Base-by-base conservation (phyloP, 2,113 vertebrate species). In the Oncorhynchus masou region DNA sequence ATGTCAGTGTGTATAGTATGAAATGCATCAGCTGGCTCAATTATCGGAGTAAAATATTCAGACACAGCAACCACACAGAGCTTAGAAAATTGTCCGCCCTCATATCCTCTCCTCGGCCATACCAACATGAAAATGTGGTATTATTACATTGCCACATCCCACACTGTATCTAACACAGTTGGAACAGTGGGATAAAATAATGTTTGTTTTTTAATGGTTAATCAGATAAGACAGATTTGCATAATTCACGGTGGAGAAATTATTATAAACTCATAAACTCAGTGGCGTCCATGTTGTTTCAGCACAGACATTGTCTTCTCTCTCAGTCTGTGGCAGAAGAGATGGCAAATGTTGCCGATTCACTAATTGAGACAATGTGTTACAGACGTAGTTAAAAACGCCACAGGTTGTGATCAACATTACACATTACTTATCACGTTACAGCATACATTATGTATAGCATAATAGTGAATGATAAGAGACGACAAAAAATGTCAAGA, bases 151-250 rank as follows among this genome's bases (percentile, higher is more conserved):
- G 7, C 31, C 39, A n/a, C 31, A 39, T 73, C 29, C 57, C 59
- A 64, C 13, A 39, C 31, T 34, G 39, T 73, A 39, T 45, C 15
- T 45, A 65, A 27, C n/a, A 25, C 24, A 24, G 73, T 20, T n/a
- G 9, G 34, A 65, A 25, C 15, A n/a, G 60, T 9, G 15, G 48
- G 29, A 70, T 29, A 15, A 25, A 70, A 45, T 62, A 15, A 24
- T 59, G 74, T 62, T 76, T 48, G 31, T 11, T 39, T 69, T 70
- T 62, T 54, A 48, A 70, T 69, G 64, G 34, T 29, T 66, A 54
- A 73, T 67, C 70, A 34, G 59, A 69, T 68, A 13, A 57, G 16
- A 5, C 0, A 5, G 34, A 71, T 75, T 68, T 60, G 31, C 20
- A 25, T 69, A 66, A 62, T 64, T 60, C 13, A n/a, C 8, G 1